Conservation (phyloP, 2,888 invertebrate genomes). For the Gymnoscelis rufifasciata region DNA sequence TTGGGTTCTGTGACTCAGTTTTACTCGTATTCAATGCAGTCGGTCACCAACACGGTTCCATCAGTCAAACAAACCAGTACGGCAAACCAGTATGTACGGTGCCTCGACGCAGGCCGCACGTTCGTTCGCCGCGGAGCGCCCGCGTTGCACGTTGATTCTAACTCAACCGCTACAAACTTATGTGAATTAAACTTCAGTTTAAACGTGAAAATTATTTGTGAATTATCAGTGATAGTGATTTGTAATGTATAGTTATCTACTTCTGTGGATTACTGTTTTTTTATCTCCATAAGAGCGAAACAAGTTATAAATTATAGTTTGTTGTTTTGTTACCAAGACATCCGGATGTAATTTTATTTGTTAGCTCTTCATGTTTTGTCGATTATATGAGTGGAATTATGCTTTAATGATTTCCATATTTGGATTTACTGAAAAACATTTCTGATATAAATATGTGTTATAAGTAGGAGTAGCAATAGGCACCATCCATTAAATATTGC, state of each 20-base stretch:
- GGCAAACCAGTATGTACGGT: conserved; percentile 53
- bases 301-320: conserved; percentile 65
- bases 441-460: conserved; percentile 21
- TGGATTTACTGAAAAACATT: conserved; percentile 37
- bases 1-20: conserved; percentile 66
- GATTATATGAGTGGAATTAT: conserved; percentile 31
- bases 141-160: conserved; percentile 45
- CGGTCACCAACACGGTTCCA: conserved; percentile 49
- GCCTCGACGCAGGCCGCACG: conserved; percentile 54
- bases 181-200: conserved; percentile 56
- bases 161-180: conserved; percentile 43
- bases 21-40: conserved; percentile 55
- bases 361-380: conserved; percentile 38
- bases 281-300: conserved; percentile 60
- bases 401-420: conserved; percentile 28
- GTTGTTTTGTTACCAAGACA: conserved; percentile 73
- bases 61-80: conserved; percentile 33
- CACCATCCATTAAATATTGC: background rate
- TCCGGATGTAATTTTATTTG: conserved; percentile 57
- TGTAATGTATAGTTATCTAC: conserved; percentile 49
- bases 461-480: too few relatives aligned
- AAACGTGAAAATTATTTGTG: conserved; percentile 44
- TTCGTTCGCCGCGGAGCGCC: conserved; percentile 37
- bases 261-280: conserved; percentile 43
- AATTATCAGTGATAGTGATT: conserved; percentile 43